Evolutionary conservation across 2,113 vertebrate genomes (phyloP), one percentile per base, ranked within the genome.

Genomic region (Bungarus multicinctus): DNA sequence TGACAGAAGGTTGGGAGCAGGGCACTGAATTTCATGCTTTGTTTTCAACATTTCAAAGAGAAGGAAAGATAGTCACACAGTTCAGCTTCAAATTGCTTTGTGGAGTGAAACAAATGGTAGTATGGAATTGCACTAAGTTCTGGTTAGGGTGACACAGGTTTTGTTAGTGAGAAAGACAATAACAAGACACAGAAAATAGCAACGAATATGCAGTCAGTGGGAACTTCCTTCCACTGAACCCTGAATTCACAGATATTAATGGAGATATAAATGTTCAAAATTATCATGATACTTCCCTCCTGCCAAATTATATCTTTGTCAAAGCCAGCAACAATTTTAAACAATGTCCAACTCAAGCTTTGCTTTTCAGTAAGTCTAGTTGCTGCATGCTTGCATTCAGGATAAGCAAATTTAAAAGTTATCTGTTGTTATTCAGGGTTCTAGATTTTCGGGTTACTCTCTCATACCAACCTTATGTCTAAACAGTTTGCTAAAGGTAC

Each of bases 401-500:
- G 2, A 12, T 64, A 45, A 53, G 60, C 5, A 10, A 6, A 54
- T 16, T 69, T 69, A 60, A 89, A 9, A 90, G n/a, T 96, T 93
- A 74, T 89, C 92, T 92, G 94, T 64, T 95, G 55, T 94, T 86
- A 43, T 96, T 95, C 98, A 97, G 97, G 95, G 95, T 96, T 96
- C 97, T 88, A 94, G n/a, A 87, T 16, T 12, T n/a, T 88, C 0
- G 0, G 52, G 25, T 58, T 57, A 43, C 11, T 25, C 23, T n/a
- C 43, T 69, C 93, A 94, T 97, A 98, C 98, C 97, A 92, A 99
- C 99, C 99, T 99, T 99, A 93, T 98, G 95, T 94, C 98, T 98
- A 97, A 99, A 99, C 95, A 99, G 95, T 96, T 97, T 99, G 94
- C 98, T 97, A 96, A 99, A 98, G 85, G 98, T 96, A 89, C 97